Conservation (phyloP, 1,140 invertebrate genomes). For the Vanessa atalanta region DNA sequence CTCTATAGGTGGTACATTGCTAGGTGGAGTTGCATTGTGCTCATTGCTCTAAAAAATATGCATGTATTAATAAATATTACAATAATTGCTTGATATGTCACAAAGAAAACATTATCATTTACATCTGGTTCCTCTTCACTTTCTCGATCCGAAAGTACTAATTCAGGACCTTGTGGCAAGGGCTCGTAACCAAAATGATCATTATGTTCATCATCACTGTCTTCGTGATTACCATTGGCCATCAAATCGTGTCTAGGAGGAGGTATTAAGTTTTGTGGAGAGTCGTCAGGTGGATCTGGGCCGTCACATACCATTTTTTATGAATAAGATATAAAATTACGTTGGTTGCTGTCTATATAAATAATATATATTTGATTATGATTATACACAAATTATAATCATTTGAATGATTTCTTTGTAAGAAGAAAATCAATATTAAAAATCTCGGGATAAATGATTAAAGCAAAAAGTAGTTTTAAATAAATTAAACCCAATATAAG, state of each 20-base stretch:
- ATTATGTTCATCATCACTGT: slow-evolving; percentile 71
- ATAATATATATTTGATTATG: no score
- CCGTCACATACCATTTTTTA: slow-evolving; percentile 71
- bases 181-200: slow-evolving; percentile 72
- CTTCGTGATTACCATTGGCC: slow-evolving; percentile 63
- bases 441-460: no score
- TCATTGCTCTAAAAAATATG: slow-evolving; percentile 42
- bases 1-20: slow-evolving; percentile 70
- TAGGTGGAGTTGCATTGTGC: slow-evolving; percentile 36
- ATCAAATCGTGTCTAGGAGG: slow-evolving; percentile 64
- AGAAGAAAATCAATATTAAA: no score
- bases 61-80: slow-evolving; percentile 3
- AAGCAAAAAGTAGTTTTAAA: no score
- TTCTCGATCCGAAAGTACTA: slow-evolving; percentile 50
- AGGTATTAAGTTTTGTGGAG: slow-evolving; percentile 64
- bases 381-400: no score
- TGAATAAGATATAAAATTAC: no score
- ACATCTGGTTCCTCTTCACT: slow-evolving; percentile 61
- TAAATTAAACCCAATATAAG: no score
- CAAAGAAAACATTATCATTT: not conserved
- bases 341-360: no score
- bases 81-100: not conserved
- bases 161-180: slow-evolving; percentile 69
- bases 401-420: no score
- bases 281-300: slow-evolving; percentile 71